phyloP scores from a whole-genome alignment of 2,113 vertebrate species.

The Hiodon tergisus region DNA sequence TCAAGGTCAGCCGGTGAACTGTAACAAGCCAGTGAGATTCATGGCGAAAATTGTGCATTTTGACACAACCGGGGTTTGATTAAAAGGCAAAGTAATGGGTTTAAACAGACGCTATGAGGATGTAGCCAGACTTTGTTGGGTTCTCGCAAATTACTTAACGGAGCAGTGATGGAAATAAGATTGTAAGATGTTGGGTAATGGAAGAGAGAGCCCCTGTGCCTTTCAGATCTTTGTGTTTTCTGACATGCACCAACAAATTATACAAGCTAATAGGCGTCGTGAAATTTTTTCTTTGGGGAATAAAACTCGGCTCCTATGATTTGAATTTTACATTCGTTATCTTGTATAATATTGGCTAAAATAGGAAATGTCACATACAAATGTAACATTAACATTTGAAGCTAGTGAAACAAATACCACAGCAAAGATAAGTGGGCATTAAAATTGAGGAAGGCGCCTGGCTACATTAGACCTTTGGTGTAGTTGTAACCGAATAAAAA shows the following conservation, averaged over 20 bases:
- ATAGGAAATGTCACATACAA: constrained; percentile 51
- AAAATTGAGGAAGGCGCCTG: constrained; percentile 26
- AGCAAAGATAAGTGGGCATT: constrained; percentile 30
- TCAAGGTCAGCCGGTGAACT: constrained; percentile 95
- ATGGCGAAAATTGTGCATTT: constrained; percentile 89
- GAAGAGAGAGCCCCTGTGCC: constrained; percentile 56
- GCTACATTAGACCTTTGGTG: constrained; percentile 26
- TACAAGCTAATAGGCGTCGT: constrained; percentile 51
- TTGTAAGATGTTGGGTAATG: constrained; percentile 66
- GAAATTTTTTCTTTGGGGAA: constrained; percentile 29
- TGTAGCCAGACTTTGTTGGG: constrained; percentile 84
- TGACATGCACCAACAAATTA: constrained; percentile 61
- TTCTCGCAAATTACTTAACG: constrained; percentile 84
- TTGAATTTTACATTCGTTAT: constrained; percentile 42
- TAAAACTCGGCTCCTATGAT: constrained; percentile 29
- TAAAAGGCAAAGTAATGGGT: constrained; percentile 99
- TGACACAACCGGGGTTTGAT: constrained; percentile 92
- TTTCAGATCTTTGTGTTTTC: constrained; percentile 58
- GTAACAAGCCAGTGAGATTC: constrained; percentile 85
- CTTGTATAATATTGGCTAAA: constrained; percentile 43
- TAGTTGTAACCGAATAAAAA: constrained; percentile 32
- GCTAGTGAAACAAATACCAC: constrained; percentile 39
- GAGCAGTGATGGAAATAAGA: constrained; percentile 75
- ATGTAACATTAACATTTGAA: constrained; percentile 45
- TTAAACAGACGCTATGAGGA: constrained; percentile 90